Percentiles rank a stretch among this genome's conserved stretches.
Conservation (phyloP, 2,797 vertebrate genomes). For the Pelobates cultripes region DNA sequence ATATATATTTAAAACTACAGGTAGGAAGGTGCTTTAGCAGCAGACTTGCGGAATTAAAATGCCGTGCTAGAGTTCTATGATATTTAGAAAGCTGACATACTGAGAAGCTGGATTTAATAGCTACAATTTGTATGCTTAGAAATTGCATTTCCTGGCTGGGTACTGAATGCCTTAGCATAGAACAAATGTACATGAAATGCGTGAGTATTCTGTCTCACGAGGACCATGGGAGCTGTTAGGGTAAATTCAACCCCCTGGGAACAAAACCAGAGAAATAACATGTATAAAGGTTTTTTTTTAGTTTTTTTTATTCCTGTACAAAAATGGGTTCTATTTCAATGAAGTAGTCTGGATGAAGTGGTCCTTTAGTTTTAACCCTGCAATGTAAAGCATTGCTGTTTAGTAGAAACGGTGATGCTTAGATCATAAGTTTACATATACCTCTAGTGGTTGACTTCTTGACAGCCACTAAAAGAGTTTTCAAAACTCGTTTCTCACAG, state of each 20-base stretch:
- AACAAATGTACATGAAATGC: background rate
- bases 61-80: conserved; percentile 9
- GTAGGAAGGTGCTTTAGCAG: conserved; percentile 26
- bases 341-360: too few species aligned
- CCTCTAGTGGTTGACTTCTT: too few species aligned
- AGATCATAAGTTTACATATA: too few species aligned
- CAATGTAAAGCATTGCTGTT: too few species aligned
- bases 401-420: too few species aligned
- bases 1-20: conserved; percentile 18
- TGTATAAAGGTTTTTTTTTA: too few species aligned
- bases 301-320: too few species aligned
- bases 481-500: too few species aligned
- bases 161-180: background rate
- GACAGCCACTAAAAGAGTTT: too few species aligned
- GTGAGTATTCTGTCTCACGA: background rate
- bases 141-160: conserved; percentile 13
- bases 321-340: too few species aligned
- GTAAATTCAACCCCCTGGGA: background rate
- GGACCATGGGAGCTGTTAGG: background rate
- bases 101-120: conserved; percentile 24
- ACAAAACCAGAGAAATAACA: background rate
- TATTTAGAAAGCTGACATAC: conserved; percentile 20
- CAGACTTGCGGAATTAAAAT: conserved; percentile 13
- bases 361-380: too few species aligned
- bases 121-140: conserved; percentile 29